phyloP scores from a whole-genome alignment of 2,888 invertebrate species.

The Spodoptera exigua region DNA sequence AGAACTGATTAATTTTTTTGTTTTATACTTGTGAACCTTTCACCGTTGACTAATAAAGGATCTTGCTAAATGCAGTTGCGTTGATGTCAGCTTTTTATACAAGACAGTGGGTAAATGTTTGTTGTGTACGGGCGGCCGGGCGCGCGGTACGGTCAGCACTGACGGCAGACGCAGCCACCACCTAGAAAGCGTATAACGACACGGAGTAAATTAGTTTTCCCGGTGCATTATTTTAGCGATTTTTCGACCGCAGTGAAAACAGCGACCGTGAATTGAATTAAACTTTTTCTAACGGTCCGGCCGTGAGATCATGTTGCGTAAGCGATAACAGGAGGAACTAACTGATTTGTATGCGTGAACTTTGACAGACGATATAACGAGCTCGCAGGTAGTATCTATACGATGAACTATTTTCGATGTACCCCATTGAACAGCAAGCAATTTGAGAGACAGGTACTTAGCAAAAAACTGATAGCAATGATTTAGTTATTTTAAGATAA shows the following conservation, averaged over 20 bases:
- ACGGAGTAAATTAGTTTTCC: slow-evolving; percentile 69
- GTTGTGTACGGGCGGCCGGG: slow-evolving; percentile 71
- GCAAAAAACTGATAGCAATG: not conserved
- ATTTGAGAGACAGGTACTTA: not conserved
- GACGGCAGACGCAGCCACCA: slow-evolving; percentile 58
- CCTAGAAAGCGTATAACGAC: slow-evolving; percentile 81
- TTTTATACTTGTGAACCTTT: slow-evolving; percentile 81
- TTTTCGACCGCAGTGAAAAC: slow-evolving; percentile 77
- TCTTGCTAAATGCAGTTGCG: slow-evolving; percentile 70
- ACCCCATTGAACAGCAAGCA: slow-evolving; percentile 9
- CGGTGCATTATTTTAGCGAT: slow-evolving; percentile 76
- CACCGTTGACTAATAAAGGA: slow-evolving; percentile 74
- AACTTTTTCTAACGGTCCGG: slow-evolving; percentile 68
- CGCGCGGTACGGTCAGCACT: slow-evolving; percentile 71
- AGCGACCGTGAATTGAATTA: slow-evolving; percentile 76
- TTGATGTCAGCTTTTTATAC: slow-evolving; percentile 68
- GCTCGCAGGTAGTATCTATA: slow-evolving; percentile 22
- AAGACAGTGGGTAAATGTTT: slow-evolving; percentile 69
- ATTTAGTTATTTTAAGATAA: not conserved
- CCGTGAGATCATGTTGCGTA: slow-evolving; percentile 72
- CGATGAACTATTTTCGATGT: not conserved
- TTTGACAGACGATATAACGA: slow-evolving; percentile 43
- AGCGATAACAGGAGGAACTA: slow-evolving; percentile 52
- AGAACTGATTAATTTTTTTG: slow-evolving; percentile 73
- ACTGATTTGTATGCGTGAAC: slow-evolving; percentile 49